Evolutionary conservation across 2,888 invertebrate genomes (phyloP).

Genomic region (Podabrus alpinus): DNA sequence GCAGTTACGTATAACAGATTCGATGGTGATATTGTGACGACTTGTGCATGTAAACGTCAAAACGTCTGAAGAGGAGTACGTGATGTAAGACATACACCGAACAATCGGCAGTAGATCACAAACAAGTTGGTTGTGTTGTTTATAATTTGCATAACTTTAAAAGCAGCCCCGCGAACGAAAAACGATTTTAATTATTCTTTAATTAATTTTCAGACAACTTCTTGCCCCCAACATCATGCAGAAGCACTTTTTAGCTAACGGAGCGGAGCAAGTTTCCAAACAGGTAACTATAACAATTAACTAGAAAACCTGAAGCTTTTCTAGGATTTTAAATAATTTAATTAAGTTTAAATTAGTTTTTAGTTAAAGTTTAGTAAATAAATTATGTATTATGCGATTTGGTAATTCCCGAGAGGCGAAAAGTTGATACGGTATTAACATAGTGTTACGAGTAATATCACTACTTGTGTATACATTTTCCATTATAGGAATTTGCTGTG

Average conservation of each 20-base stretch:
- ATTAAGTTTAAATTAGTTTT: background rate
- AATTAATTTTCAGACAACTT: constrained; percentile 77
- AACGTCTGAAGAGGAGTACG: no score
- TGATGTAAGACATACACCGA: no score
- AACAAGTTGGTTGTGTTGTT: background rate
- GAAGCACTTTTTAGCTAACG: constrained; percentile 85
- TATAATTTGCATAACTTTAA: background rate
- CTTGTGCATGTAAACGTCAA: no score
- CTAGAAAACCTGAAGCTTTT: background rate
- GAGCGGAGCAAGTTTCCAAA: constrained; percentile 81
- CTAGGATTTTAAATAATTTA: background rate
- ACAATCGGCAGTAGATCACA: no score
- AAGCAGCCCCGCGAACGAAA: background rate
- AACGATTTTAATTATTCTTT: constrained; percentile 10
- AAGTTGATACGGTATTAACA: background rate
- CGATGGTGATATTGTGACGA: no score
- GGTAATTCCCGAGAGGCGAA: background rate
- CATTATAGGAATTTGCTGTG: background rate
- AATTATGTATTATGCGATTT: constrained; percentile 16
- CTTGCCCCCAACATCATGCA: constrained; percentile 91
- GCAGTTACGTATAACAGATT: no score
- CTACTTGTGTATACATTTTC: background rate
- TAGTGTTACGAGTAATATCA: background rate
- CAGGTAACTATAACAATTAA: constrained; percentile 62
- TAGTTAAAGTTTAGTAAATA: background rate